phyloP scores from a whole-genome alignment of 2,113 vertebrate species.

The Monopterus albus region DNA sequence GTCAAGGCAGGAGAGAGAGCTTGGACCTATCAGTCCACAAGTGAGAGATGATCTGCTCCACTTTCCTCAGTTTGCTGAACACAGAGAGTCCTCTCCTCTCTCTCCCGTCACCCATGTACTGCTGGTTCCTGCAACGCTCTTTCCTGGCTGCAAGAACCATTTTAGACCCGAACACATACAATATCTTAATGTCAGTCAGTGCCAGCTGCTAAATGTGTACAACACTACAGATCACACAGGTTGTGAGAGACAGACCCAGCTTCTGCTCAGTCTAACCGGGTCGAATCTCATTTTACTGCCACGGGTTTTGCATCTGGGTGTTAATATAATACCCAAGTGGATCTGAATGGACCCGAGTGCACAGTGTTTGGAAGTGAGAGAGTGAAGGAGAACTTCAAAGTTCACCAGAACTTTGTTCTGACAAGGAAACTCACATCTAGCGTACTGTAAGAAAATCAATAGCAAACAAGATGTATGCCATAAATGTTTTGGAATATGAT shows the following conservation, averaged over 20 bases:
- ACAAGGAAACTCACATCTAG: no score
- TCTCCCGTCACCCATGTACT: slow-evolving; percentile 23
- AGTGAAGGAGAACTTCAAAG: no score
- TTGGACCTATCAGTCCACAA: slow-evolving; percentile 3
- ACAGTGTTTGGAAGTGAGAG: no score
- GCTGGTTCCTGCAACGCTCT: slow-evolving; percentile 45
- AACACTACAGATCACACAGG: neutral
- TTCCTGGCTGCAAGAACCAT: slow-evolving; percentile 14
- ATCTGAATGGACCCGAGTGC: no score
- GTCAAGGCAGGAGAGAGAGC: slow-evolving; percentile 1
- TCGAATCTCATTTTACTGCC: no score
- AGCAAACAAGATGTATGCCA: no score
- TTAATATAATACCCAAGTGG: no score
- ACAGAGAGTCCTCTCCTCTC: slow-evolving; percentile 61
- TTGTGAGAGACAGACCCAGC: neutral
- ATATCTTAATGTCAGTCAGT: slow-evolving; percentile 21
- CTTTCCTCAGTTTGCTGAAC: slow-evolving; percentile 61
- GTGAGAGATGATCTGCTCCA: slow-evolving; percentile 21
- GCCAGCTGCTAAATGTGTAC: slow-evolving; percentile 18
- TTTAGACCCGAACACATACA: slow-evolving; percentile 1
- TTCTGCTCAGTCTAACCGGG: no score
- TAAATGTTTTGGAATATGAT: no score
- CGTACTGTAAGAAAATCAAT: no score
- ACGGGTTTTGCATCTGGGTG: no score
- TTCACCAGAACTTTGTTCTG: no score